phyloP scores from a whole-genome alignment of 1,140 invertebrate species.

The Lethrus apterus region DNA sequence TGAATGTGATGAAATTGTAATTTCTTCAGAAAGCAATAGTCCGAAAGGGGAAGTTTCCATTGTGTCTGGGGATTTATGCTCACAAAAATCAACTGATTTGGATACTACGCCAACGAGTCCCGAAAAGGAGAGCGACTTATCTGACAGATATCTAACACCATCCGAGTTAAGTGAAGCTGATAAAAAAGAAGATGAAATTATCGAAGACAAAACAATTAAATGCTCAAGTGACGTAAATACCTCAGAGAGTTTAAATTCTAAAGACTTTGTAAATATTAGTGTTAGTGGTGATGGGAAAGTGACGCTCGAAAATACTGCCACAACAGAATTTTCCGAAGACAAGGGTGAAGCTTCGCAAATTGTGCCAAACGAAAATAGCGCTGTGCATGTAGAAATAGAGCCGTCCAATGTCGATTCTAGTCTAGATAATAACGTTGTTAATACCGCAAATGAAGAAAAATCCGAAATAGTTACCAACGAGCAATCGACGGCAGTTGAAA shows the following conservation, averaged over 20 bases:
- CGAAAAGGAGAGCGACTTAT: conserved; percentile 37
- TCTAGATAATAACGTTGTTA: conserved; percentile 40
- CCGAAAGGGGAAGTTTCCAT: conserved; percentile 5
- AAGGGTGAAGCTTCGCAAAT: conserved; percentile 19
- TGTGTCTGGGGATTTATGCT: conserved; percentile 4
- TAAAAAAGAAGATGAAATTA: conserved; percentile 31
- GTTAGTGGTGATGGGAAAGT: conserved; percentile 5
- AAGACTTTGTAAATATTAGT: conserved; percentile 10
- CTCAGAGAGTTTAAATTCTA: conserved; percentile 12
- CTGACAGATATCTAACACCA: conserved; percentile 38
- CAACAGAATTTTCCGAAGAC: conserved; percentile 28
- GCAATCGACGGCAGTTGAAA: conserved; percentile 53
- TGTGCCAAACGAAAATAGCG: conserved; percentile 42
- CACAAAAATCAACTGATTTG: conserved; percentile 6
- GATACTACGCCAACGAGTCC: conserved; percentile 23
- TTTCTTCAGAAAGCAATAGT: conserved; percentile 6
- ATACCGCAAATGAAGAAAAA: conserved; percentile 31
- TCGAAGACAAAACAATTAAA: conserved; percentile 1
- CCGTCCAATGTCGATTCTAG: conserved; percentile 54
- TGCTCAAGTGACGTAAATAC: conserved; percentile 15
- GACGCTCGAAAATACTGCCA: conserved; percentile 20
- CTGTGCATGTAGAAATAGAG: conserved; percentile 45
- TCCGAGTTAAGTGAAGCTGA: conserved; percentile 34
- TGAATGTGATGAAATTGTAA: neutral
- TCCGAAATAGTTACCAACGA: conserved; percentile 36